These are phyloP conservation scores for Rhogogaster chlorosoma DNA, from an alignment of 2,888 invertebrate species.

Conservation along the genomic window DNA sequence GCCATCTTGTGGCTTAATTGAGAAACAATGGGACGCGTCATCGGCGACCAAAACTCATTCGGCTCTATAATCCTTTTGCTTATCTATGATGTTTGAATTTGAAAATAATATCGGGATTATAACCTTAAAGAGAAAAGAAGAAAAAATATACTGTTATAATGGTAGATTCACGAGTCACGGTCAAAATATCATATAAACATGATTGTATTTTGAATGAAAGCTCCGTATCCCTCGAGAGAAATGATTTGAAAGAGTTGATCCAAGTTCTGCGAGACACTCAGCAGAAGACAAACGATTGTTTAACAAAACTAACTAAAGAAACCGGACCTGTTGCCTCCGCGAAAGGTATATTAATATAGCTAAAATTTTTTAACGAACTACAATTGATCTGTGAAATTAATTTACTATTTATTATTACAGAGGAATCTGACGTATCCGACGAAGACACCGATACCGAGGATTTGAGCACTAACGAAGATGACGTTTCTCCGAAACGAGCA, in stretches of 20 bases:
- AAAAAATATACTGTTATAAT: not conserved
- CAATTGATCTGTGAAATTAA: not conserved
- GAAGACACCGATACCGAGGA: constrained; percentile 55
- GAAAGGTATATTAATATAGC: not conserved
- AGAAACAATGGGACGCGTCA: not conserved
- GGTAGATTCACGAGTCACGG: constrained; percentile 52
- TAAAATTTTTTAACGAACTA: not conserved
- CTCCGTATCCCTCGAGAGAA: constrained; percentile 51
- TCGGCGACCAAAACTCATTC: not conserved
- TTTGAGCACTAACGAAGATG: constrained; percentile 52
- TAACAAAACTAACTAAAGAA: constrained; percentile 63
- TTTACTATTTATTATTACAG: constrained; percentile 57
- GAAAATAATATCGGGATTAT: not conserved
- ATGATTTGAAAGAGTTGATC: constrained; percentile 62
- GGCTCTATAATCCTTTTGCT: not conserved
- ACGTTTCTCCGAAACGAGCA: constrained; percentile 26
- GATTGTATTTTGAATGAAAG: constrained; percentile 58
- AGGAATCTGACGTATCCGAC: constrained; percentile 59
- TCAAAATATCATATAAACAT: constrained; percentile 58
- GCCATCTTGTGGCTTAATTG: not conserved
- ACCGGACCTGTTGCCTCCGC: not conserved
- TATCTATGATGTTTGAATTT: not conserved
- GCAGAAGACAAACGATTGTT: constrained; percentile 67
- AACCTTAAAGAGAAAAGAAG: not conserved
- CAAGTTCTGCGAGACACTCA: constrained; percentile 64